A percentile compares a stretch with the other conserved stretches of the same genome.
phyloP scores from a whole-genome alignment of 2,888 invertebrate species.

The Drosophila dives region DNA sequence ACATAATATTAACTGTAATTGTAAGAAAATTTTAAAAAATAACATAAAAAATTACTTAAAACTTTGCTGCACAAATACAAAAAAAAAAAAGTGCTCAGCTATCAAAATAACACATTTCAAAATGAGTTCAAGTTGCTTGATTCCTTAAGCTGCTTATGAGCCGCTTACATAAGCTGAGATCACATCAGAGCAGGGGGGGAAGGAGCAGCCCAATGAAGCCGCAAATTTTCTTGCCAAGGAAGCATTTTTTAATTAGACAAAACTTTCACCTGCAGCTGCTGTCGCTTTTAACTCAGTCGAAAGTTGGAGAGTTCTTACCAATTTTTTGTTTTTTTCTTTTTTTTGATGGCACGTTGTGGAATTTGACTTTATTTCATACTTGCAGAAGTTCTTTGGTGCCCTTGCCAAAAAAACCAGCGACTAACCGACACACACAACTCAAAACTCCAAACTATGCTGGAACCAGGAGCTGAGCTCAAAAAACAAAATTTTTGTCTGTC shows the following conservation, averaged over 20 bases:
- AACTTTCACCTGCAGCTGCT: slow-evolving; percentile 69
- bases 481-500: slow-evolving; percentile 47
- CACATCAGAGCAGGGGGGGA: background rate
- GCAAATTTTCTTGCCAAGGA: slow-evolving; percentile 56
- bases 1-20: background rate
- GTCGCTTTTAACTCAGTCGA: slow-evolving; percentile 30
- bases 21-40: background rate
- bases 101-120: background rate
- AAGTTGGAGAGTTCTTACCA: slow-evolving; percentile 21
- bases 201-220: slow-evolving; percentile 45
- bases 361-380: slow-evolving; percentile 60
- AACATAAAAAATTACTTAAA: background rate
- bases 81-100: background rate
- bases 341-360: slow-evolving; percentile 36
- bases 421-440: slow-evolving; percentile 39
- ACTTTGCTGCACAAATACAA: background rate
- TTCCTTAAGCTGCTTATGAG: slow-evolving; percentile 20
- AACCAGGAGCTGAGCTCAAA: slow-evolving; percentile 49
- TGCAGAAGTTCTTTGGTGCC: slow-evolving; percentile 40
- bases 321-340: background rate
- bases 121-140: slow-evolving; percentile 1
- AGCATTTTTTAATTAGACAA: slow-evolving; percentile 69
- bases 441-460: slow-evolving; percentile 53
- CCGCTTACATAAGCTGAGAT: slow-evolving; percentile 8
- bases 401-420: slow-evolving; percentile 22